A percentile compares a stretch with the other conserved stretches of the same genome.
Evolutionary conservation across 2,888 invertebrate species (phyloP).

Genomic region (Amblyjoppa fuscipennis): DNA sequence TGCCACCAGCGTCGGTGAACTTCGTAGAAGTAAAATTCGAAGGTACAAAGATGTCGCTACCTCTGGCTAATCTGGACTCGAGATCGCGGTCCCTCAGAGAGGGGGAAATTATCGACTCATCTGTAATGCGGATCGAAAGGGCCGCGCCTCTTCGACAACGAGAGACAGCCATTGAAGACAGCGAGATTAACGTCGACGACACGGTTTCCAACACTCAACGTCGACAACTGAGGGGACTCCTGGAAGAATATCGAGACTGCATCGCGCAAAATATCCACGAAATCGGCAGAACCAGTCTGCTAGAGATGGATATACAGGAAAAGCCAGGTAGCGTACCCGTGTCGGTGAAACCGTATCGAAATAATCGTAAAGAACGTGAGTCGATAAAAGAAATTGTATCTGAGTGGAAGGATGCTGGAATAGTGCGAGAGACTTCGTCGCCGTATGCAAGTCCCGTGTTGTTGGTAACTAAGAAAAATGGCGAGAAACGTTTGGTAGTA

Average conservation of each 20-base stretch:
- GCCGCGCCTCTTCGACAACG: conserved; percentile 18
- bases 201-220: conserved; percentile 28
- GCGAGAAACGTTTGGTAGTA: conserved; percentile 32
- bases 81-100: too few species aligned
- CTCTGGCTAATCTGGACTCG: not conserved
- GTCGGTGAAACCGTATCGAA: conserved; percentile 58
- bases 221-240: conserved; percentile 5
- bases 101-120: too few species aligned
- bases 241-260: conserved; percentile 35
- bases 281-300: conserved; percentile 31
- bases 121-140: not conserved
- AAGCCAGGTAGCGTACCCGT: conserved; percentile 48
- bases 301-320: conserved; percentile 40
- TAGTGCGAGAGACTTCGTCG: conserved; percentile 52
- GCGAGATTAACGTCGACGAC: conserved; percentile 35
- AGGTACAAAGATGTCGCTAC: not conserved
- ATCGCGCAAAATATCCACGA: conserved; percentile 24
- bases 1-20: conserved; percentile 20
- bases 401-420: conserved; percentile 62
- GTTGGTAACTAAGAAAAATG: conserved; percentile 49
- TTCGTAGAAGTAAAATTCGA: conserved; percentile 12
- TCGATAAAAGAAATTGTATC: conserved; percentile 59
- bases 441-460: conserved; percentile 55
- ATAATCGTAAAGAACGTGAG: conserved; percentile 42
- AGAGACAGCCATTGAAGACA: conserved; percentile 27